These are phyloP conservation scores for Rattus rattus DNA, from an alignment of 2,113 vertebrate genomes.

Conservation along the genomic window DNA sequence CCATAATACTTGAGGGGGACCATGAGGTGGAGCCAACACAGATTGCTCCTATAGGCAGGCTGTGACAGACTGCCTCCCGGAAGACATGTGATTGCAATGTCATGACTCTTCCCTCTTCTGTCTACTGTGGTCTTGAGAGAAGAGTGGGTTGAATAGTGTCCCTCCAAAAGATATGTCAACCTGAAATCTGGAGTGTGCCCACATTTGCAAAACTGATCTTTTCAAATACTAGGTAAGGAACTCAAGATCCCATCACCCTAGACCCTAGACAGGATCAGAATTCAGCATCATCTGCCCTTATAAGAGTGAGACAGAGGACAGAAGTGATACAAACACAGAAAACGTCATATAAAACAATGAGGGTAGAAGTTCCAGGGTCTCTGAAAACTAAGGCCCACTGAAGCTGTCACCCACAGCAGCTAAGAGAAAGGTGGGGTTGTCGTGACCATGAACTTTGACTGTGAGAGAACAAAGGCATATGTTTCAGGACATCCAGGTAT, in stretches of 20 bases:
- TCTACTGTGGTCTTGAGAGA: not conserved
- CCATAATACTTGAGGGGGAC: not conserved
- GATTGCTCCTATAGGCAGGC: rapidly evolving
- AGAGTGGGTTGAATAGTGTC: not conserved
- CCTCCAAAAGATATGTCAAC: not conserved
- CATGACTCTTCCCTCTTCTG: not conserved
- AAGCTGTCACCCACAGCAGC: not conserved
- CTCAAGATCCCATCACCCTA: not conserved
- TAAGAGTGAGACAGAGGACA: not conserved
- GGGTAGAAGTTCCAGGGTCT: rapidly evolving
- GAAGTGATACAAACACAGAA: not conserved
- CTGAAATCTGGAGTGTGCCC: not conserved
- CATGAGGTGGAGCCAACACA: rapidly evolving
- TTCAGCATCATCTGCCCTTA: not conserved
- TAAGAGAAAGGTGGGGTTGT: not conserved
- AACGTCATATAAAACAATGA: not conserved
- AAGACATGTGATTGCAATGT: too few relatives aligned
- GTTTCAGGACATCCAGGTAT: too few relatives aligned
- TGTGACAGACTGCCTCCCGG: not conserved
- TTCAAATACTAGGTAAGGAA: not conserved
- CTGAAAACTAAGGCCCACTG: not conserved
- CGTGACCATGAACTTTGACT: not conserved
- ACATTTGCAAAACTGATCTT: not conserved
- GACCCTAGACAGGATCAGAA: not conserved
- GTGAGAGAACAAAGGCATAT: not conserved